Conservation (phyloP, 2,888 invertebrate genomes). For the Therioaphis trifolii region DNA sequence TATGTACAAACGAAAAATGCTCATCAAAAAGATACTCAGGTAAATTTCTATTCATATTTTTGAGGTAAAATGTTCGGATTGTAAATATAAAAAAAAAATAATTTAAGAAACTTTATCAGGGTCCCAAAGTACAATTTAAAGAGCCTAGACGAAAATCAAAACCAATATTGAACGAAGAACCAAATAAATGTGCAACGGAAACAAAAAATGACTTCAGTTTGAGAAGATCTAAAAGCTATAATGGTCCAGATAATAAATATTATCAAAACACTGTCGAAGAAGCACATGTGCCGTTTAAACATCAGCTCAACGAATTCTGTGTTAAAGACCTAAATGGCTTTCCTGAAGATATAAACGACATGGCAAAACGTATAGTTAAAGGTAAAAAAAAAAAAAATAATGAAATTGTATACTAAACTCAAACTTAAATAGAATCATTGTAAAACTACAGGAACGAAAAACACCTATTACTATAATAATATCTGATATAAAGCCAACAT, state of each 20-base stretch:
- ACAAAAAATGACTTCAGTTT: constrained; percentile 39
- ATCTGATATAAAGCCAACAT: neutral
- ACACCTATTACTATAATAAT: neutral
- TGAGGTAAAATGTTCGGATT: neutral
- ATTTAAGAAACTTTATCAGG: constrained; percentile 1
- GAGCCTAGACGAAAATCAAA: constrained; percentile 44
- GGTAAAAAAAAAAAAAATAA: constrained; percentile 24
- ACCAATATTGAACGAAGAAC: neutral
- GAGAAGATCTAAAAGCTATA: constrained; percentile 54
- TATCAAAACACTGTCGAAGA: constrained; percentile 11
- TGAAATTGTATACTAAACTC: neutral
- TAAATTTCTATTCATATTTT: neutral
- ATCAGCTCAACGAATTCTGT: constrained; percentile 19
- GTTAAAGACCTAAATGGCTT: constrained; percentile 45
- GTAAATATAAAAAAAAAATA: neutral
- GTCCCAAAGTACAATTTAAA: constrained; percentile 55
- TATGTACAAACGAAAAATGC: constrained; percentile 10
- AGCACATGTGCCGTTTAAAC: neutral
- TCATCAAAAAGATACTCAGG: constrained; percentile 27
- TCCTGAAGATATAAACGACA: constrained; percentile 54
- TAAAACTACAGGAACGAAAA: no score
- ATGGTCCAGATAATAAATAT: constrained; percentile 32
- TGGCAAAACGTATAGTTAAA: constrained; percentile 52
- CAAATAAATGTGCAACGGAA: neutral
- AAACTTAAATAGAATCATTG: neutral